These are phyloP conservation scores for Epinephelus moara DNA, from an alignment of 2,113 vertebrate genomes.

Conservation along the genomic window DNA sequence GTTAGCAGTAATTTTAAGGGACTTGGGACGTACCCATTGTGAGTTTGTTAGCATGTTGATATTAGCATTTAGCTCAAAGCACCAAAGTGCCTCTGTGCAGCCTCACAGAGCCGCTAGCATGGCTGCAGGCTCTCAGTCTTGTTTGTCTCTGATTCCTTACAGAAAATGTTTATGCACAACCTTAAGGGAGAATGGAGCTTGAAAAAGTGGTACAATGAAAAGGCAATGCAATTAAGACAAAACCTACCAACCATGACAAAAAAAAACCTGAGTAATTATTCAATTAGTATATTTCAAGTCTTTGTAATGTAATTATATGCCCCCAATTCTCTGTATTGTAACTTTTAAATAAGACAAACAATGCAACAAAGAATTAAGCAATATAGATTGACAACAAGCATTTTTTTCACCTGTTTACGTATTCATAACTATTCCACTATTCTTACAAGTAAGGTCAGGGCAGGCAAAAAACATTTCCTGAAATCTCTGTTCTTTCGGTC, in stretches of 20 bases:
- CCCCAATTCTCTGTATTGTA: too few species aligned
- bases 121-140: background rate
- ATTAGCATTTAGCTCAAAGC: too few species aligned
- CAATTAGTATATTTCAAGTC: too few species aligned
- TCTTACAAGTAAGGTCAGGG: conserved; percentile 9
- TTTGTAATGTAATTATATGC: too few species aligned
- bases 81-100: too few species aligned
- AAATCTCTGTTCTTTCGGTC: conserved; percentile 25
- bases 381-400: background rate
- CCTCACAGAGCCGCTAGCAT: too few species aligned
- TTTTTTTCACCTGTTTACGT: conserved; percentile 3
- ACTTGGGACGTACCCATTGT: too few species aligned
- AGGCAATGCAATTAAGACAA: too few species aligned
- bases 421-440: conserved; percentile 11
- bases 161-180: background rate
- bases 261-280: too few species aligned
- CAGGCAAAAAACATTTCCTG: background rate
- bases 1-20: too few species aligned
- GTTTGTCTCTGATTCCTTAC: background rate
- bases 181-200: background rate
- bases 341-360: background rate
- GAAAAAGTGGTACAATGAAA: background rate
- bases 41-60: background rate
- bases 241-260: too few species aligned
- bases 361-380: background rate